These are phyloP conservation scores for Harpegnathos saltator DNA, from an alignment of 1,140 invertebrate species.

Conservation along the genomic window DNA sequence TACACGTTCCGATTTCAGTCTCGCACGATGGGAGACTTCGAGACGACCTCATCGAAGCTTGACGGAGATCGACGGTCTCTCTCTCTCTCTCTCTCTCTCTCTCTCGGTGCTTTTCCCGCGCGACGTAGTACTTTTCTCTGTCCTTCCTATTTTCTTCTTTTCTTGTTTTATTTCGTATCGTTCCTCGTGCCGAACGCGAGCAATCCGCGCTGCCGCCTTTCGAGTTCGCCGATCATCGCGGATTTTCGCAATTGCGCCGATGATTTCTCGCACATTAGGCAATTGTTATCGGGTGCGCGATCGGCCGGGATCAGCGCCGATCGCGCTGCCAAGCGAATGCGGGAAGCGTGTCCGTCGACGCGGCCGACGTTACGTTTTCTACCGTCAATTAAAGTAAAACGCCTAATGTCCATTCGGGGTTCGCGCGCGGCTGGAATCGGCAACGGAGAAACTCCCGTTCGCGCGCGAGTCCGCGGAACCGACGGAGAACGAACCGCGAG, in stretches of 20 bases:
- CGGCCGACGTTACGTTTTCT: constrained; percentile 20
- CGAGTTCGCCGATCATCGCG: too few species aligned
- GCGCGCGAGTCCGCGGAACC: not conserved
- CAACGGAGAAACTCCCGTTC: constrained; percentile 4
- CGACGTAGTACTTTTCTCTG: too few species aligned
- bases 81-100: not conserved
- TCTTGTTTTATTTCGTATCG: too few species aligned
- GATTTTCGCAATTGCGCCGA: not conserved
- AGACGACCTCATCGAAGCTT: not conserved
- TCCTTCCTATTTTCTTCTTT: too few species aligned
- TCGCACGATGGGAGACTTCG: not conserved
- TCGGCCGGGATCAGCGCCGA: not conserved
- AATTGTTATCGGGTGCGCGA: constrained; percentile 34
- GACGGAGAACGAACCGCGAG: not conserved
- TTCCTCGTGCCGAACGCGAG: not conserved
- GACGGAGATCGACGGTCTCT: not conserved
- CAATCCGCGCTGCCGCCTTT: not conserved
- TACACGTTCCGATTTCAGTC: not conserved
- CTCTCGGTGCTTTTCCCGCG: too few species aligned
- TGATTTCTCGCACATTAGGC: constrained; percentile 17
- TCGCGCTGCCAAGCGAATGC: constrained; percentile 14
- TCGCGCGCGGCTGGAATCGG: not conserved
- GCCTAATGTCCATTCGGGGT: not conserved
- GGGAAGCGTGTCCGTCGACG: not conserved
- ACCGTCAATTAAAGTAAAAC: constrained; percentile 35